A percentile compares a stretch with the other conserved stretches of the same genome.
Evolutionary conservation across 2,888 invertebrate species (phyloP).

Genomic region (Sthenelais limicola): DNA sequence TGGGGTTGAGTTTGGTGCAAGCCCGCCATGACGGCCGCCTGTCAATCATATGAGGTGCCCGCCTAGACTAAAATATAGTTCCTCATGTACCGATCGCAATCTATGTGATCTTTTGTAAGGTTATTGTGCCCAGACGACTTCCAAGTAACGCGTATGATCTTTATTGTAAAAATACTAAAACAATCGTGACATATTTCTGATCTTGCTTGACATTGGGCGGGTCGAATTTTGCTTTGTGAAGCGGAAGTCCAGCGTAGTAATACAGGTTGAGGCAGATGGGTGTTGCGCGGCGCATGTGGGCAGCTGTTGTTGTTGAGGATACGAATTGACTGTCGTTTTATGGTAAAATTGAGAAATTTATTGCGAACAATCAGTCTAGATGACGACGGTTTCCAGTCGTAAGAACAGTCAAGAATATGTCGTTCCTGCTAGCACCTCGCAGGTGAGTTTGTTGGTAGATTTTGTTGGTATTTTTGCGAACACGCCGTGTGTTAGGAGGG

Average conservation of each 20-base stretch:
- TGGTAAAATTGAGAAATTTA: not conserved
- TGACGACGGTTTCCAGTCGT: conserved; percentile 31
- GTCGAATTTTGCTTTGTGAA: too few relatives aligned
- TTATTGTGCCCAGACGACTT: too few relatives aligned
- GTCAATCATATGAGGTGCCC: conserved; percentile 28
- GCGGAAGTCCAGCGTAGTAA: conserved; percentile 2
- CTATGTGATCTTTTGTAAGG: too few relatives aligned
- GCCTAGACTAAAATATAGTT: not conserved
- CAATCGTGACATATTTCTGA: not conserved
- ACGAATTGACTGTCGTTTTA: conserved; percentile 4
- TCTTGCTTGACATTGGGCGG: conserved; percentile 2
- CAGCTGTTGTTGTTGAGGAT: conserved; percentile 10
- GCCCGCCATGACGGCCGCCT: conserved; percentile 12
- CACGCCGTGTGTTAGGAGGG: too few relatives aligned
- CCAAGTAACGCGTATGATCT: not conserved
- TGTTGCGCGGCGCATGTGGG: not conserved
- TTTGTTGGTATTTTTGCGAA: conserved; percentile 21
- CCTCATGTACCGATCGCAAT: not conserved
- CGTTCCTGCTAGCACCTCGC: conserved; percentile 39
- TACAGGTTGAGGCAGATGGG: not conserved
- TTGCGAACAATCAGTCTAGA: conserved; percentile 22
- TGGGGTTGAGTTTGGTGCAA: conserved; percentile 25
- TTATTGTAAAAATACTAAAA: not conserved
- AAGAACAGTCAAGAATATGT: conserved; percentile 42
- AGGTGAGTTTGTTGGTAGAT: conserved; percentile 39